Evolutionary conservation across 1,140 invertebrate genomes (phyloP), one percentile per base, ranked within the genome.

Genomic region (Papilio machaon): DNA sequence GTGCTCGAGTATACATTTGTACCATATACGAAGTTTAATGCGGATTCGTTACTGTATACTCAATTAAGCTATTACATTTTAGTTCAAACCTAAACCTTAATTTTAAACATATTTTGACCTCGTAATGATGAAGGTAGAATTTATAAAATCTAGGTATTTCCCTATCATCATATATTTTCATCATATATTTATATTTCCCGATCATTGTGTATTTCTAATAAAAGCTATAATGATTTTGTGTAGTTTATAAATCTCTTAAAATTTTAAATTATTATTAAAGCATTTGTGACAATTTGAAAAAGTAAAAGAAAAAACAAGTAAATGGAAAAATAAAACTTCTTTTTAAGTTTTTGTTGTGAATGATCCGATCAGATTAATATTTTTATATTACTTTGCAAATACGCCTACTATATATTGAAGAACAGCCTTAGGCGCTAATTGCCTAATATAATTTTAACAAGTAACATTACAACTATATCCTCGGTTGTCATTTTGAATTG

Each of bases 391-490:
- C 23, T 10, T 30, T 30, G 60, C 30, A 13, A 10, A 3, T 11
- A 64, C 19, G 2, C 60, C 10, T 58, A 58, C n/a, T 58, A 19
- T 19, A 1, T 58, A 30, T 64, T 64, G 23, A 30, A 64, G 23
- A 64, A 64, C 23, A 64, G 60, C 23, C 60, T 23, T 64, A 64
- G 23, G 10, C 60, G 60, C 17, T 30, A 64, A 64, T 64, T 30
- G 60, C 60, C 4, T 13, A 30, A 64, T 30, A 13, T 10, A 6
- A 13, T 52, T 52, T 52, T 10, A 52, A 52, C 19, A 64, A 30
- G 9, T 30, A 64, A 11, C 19, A 64, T 64, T 64, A 64, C 58
- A 64, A 64, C 58, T 64, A 30, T 64, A 64, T 64, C 60, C 60
- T 64, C 60, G 23, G 23, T 11, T 64, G 60, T 64, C 60, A 30